Conservation (phyloP, 2,797 vertebrate species). For the Hoplostethus atlanticus region DNA sequence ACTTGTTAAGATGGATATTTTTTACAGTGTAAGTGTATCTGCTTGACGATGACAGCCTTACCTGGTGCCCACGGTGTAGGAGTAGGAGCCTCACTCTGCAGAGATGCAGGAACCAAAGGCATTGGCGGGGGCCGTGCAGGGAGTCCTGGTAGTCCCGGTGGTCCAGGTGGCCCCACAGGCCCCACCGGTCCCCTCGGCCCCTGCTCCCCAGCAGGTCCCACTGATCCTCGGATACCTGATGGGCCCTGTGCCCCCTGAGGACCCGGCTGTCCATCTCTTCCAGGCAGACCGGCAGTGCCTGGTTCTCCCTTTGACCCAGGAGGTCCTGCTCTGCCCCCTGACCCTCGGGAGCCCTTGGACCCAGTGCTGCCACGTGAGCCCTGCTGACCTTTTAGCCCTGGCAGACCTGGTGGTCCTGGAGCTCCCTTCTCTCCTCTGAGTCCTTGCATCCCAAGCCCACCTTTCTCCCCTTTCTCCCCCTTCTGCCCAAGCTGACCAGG, state of each 20-base stretch:
- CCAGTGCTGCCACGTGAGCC: slow-evolving; percentile 91
- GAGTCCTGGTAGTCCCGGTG: slow-evolving; percentile 87
- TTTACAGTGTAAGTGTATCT: not conserved
- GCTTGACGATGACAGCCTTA: slow-evolving; percentile 12
- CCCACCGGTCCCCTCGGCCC: slow-evolving; percentile 90
- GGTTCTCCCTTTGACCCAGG: slow-evolving; percentile 92
- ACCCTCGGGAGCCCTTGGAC: slow-evolving; percentile 93
- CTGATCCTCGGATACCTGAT: slow-evolving; percentile 88
- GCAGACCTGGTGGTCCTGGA: slow-evolving; percentile 86
- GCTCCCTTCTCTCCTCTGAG: slow-evolving; percentile 90
- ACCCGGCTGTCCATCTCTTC: slow-evolving; percentile 91
- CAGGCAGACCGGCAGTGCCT: slow-evolving; percentile 89
- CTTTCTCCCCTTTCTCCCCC: slow-evolving; percentile 94
- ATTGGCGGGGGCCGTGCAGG: slow-evolving; percentile 77
- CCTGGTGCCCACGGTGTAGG: slow-evolving; percentile 64
- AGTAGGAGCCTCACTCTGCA: slow-evolving; percentile 81
- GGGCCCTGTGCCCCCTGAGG: slow-evolving; percentile 90
- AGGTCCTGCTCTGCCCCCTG: slow-evolving; percentile 92
- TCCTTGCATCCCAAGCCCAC: slow-evolving; percentile 88
- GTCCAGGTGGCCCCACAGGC: slow-evolving; percentile 88
- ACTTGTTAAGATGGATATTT: not conserved
- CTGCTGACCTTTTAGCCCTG: slow-evolving; percentile 90
- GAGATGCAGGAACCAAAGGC: slow-evolving; percentile 81
- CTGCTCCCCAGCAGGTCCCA: slow-evolving; percentile 89
- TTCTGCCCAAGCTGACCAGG: slow-evolving; percentile 89